A percentile compares a stretch with the other conserved stretches of the same genome.
These are phyloP conservation scores for Diarsia mendica DNA, from an alignment of 2,888 invertebrate genomes.

Conservation along the genomic window DNA sequence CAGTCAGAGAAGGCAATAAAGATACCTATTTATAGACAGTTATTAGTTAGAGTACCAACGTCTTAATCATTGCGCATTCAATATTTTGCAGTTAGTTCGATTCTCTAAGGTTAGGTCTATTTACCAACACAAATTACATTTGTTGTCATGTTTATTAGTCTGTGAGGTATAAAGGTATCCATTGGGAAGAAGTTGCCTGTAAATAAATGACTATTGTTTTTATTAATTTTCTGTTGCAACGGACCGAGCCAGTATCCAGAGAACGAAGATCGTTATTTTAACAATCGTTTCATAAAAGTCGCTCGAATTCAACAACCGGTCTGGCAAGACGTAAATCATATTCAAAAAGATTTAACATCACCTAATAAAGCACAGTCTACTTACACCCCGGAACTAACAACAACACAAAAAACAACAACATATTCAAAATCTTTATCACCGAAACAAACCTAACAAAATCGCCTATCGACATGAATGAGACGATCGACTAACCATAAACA, in stretches of 20 bases:
- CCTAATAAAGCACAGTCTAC: neutral
- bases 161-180: too few relatives aligned
- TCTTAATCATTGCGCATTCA: neutral
- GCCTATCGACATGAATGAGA: conserved; percentile 67
- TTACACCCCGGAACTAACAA: conserved; percentile 31
- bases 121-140: too few relatives aligned
- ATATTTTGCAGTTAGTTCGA: neutral
- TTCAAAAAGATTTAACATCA: neutral
- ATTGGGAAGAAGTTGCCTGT: too few relatives aligned
- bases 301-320: neutral
- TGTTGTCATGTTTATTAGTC: too few relatives aligned
- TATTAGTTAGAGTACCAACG: too few relatives aligned
- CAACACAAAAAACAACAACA: conserved; percentile 14
- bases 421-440: conserved; percentile 41
- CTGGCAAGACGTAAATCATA: neutral
- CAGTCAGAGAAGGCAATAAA: too few relatives aligned
- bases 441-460: conserved; percentile 60
- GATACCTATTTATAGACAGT: too few relatives aligned
- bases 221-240: neutral
- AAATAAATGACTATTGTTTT: too few relatives aligned
- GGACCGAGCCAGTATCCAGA: too few relatives aligned
- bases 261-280: neutral
- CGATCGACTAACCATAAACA: conserved; percentile 77
- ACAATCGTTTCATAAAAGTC: neutral
- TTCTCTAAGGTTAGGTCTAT: too few relatives aligned